These are phyloP conservation scores for Phrynocephalus versicolor DNA, from an alignment of 2,113 vertebrate species.

Conservation along the genomic window DNA sequence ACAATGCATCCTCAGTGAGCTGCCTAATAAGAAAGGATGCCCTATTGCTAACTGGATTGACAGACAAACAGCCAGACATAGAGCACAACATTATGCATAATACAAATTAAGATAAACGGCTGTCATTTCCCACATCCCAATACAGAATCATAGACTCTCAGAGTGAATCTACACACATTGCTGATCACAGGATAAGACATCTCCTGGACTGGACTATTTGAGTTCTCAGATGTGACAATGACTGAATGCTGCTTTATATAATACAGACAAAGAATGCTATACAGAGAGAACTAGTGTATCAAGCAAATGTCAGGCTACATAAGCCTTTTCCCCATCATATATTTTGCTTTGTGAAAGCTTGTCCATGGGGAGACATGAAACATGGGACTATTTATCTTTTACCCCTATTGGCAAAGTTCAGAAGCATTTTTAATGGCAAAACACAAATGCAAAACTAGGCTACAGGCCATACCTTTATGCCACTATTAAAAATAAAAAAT, in stretches of 20 bases:
- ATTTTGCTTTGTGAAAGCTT: background rate
- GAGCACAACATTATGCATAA: background rate
- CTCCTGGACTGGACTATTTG: background rate
- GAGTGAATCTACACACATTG: background rate
- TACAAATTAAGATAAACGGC: slow-evolving; percentile 4
- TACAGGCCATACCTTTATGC: too few relatives aligned
- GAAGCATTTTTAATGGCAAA: background rate
- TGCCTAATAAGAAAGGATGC: background rate
- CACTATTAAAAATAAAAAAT: too few relatives aligned
- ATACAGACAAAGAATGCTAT: background rate
- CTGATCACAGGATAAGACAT: background rate
- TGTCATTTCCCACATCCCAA: slow-evolving; percentile 1
- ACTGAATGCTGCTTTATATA: background rate
- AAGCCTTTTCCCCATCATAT: background rate
- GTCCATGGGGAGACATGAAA: background rate
- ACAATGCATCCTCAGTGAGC: background rate
- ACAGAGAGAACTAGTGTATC: background rate
- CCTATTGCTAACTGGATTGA: background rate
- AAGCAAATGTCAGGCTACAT: background rate
- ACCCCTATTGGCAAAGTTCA: background rate
- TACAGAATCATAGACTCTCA: background rate
- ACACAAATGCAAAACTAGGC: too few relatives aligned
- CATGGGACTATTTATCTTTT: background rate
- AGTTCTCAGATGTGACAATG: background rate
- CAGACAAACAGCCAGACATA: background rate